These are phyloP conservation scores for Pogonocichla stellata DNA, from an alignment of 2,113 vertebrate species.

Conservation along the genomic window DNA sequence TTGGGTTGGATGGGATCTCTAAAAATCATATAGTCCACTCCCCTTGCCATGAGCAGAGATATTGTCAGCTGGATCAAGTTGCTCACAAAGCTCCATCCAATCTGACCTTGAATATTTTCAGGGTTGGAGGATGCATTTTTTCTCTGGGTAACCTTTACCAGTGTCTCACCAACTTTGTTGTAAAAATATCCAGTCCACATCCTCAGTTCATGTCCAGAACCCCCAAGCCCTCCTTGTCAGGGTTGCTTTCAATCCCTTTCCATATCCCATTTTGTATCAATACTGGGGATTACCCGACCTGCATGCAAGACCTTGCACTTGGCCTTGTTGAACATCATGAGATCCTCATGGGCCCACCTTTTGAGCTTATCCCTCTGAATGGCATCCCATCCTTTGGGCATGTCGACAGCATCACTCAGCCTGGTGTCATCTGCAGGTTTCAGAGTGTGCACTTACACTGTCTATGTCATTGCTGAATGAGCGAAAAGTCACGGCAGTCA, in stretches of 20 bases:
- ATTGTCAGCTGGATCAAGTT: neutral
- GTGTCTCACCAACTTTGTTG: fast-evolving
- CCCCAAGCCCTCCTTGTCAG: neutral
- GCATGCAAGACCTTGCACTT: neutral
- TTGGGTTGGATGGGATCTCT: neutral
- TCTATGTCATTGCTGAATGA: neutral
- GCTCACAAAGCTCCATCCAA: neutral
- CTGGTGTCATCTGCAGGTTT: neutral
- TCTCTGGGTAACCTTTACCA: neutral
- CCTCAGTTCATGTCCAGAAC: neutral
- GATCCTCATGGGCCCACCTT: neutral
- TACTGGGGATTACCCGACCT: fast-evolving
- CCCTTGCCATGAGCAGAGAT: neutral
- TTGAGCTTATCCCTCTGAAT: neutral
- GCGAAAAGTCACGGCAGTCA: neutral
- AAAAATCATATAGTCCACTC: fast-evolving
- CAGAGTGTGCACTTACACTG: too few species aligned
- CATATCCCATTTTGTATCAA: neutral
- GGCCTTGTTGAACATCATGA: neutral
- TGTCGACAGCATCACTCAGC: fast-evolving
- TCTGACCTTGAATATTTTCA: neutral
- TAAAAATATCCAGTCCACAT: neutral
- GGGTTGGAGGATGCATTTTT: neutral
- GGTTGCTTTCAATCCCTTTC: neutral
- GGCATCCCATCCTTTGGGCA: fast-evolving